Evolutionary conservation across 2,113 vertebrate genomes (phyloP).

Genomic region (Lepus europaeus): DNA sequence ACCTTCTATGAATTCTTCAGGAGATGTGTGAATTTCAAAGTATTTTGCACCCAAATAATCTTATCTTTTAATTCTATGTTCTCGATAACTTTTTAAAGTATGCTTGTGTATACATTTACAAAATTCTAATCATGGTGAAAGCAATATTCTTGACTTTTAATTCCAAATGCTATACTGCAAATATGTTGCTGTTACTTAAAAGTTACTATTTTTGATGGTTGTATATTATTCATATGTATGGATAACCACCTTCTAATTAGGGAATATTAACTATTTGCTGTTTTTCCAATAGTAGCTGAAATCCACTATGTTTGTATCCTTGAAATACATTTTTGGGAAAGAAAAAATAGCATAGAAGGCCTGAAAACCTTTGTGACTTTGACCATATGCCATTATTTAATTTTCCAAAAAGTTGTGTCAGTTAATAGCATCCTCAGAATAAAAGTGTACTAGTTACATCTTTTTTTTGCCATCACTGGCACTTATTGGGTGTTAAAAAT

Average conservation of each 20-base stretch:
- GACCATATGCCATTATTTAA: not conserved
- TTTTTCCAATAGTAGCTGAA: not conserved
- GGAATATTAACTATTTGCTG: not conserved
- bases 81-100: no score
- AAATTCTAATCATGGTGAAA: not conserved
- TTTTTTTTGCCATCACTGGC: not conserved
- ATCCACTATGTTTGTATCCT: not conserved
- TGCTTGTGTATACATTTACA: not conserved
- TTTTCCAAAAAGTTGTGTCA: not conserved
- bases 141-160: not conserved
- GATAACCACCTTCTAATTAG: not conserved
- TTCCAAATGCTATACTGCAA: not conserved
- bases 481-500: not conserved
- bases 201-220: not conserved
- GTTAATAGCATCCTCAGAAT: not conserved
- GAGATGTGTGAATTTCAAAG: no score
- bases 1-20: no score
- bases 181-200: not conserved
- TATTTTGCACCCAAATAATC: no score
- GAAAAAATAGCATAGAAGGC: not conserved
- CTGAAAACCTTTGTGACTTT: not conserved
- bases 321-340: slow-evolving; percentile 12
- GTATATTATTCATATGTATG: not conserved
- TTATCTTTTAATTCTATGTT: no score
- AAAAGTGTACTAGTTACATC: not conserved